Base-by-base conservation (phyloP, 2,888 invertebrate genomes). In the Carabus problematicus region DNA sequence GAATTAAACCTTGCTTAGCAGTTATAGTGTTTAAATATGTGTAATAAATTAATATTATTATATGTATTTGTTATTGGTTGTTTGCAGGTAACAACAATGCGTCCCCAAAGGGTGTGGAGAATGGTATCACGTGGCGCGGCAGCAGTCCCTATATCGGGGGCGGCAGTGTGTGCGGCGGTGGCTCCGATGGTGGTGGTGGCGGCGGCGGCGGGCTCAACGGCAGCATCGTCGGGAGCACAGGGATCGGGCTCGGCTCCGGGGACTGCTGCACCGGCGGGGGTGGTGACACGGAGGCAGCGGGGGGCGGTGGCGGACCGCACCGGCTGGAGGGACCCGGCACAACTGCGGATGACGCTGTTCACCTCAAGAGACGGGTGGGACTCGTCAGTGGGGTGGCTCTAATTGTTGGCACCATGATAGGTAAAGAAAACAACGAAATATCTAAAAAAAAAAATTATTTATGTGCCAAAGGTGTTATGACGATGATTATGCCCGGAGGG, bases 351-450 rank as follows among this genome's bases (percentile, higher is more conserved):
- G 92, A 95, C 94, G 85, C 93, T 95, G 89, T 96, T 95, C 93
- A 95, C 94, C 94, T 95, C 94, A 91, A 95, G 94, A 95, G 95
- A 92, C 93, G 94, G 92, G 93, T 97, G 91, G 96, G 97, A 90
- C 94, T 97, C 90, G 86, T 96, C 91, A 95, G 95, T 91, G 97
- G 97, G 91, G 94, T 95, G 89, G 95, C 96, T 91, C 90, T 97
- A 91, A 97, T 97, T 86, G 96, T 97, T 78, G 97, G 97, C 80
- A 97, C 97, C 75, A 97, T 97, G 97, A 97, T 97, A 81, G 97
- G 96, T 94, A 82, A 85, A 29, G 2, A 29, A n/a, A 29, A 3
- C 29, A 29, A 29, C 29, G n/a, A 85, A 79, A 72, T 58, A 68
- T n/a, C n/a, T n/a, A n/a, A n/a, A n/a, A n/a, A n/a, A n/a, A n/a